Base-by-base conservation (phyloP, 1,140 invertebrate genomes). In the Drosophila athabasca region DNA sequence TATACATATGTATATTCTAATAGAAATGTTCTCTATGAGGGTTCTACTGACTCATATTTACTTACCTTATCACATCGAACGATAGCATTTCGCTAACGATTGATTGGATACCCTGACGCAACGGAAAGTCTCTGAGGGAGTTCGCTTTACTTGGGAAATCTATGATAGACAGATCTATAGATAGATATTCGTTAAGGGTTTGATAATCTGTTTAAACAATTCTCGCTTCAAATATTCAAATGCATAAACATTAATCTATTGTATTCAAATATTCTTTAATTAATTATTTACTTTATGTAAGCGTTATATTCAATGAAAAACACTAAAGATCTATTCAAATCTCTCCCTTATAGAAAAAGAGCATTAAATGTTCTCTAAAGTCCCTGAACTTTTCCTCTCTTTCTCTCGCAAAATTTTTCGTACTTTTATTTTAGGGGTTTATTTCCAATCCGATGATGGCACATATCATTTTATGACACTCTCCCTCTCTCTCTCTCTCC, bases 401-500 rank as follows among this genome's bases (percentile, higher is more conserved):
- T 49, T 44, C 24, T 41, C 45, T 46, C 50, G 3, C 17, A 1
- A 43, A 29, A 26, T 53, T 50, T 26, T 35, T 35, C 13, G 11
- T 35, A 48, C 17, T 26, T 66, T 72, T 54, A 70, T 65, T 72
- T 65, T 44, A 46, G 31, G 0, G 45, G 24, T 70, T 67, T 60
- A 82, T 77, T 77, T 68, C 68, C 66, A 64, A 67, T 81, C 60
- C 61, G 51, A 76, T 79, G 79, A 75, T 75, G 76, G 65, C 61
- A 65, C 66, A 78, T 58, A 65, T 65, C 55, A 58, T 48, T 59
- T 52, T 79, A 69, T 69, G 66, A 19, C 66, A 49, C 49, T 15
- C 29, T 19, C 31, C 3, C 31, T 0, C 31, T 9, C 31, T 35
- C 31, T 35, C 49, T 15, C 29, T 15, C n/a, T n/a, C n/a, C n/a